Evolutionary conservation across 2,113 vertebrate genomes (phyloP), one percentile per base, ranked within the genome.

Genomic region (Oplegnathus fasciatus): DNA sequence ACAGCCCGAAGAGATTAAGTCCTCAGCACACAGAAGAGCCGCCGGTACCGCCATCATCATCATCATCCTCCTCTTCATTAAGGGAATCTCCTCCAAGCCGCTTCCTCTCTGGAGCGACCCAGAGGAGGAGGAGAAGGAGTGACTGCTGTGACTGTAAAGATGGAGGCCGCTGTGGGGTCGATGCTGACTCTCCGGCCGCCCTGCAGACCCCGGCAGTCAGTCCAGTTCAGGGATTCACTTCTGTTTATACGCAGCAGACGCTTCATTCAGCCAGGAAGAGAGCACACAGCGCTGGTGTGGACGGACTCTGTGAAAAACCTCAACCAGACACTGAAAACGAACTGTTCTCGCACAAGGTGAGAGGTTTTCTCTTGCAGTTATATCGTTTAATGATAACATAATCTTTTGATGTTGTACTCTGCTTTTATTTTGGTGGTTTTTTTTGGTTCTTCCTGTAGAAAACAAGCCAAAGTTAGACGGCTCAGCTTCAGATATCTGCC

Each of bases 321-420:
- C 32, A 15, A 5, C 9, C 80, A 5, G 62, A 87, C 67, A 20
- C 82, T 6, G 83, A 84, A 22, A 61, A 86, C 0, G 60, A 88
- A 54, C 75, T 87, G 1, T 92, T 93, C 62, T 86, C 68, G 0
- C 85, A 68, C 10, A 94, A 94, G 94, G 94, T 94, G 64, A 93
- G 89, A 57, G 8, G 10, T 22, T 58, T 26, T 13, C 13, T 58
- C 2, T 6, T 48, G 28, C 10, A 32, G 42, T 48, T 17, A 15
- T 6, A 6, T 28, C 9, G 54, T 22, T 26, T 9, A 3, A 9
- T 28, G 65, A 28, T 46, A 5, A 62, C 28, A 3, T 0, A 4
- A 24, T n/a, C 13, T 17, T 24, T 0, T 50, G 7, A 5, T 22
- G 20, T 3, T 57, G 11, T 9, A 18, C 34, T 5, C 20, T 13